Evolutionary conservation across 2,888 invertebrate genomes (phyloP).

Genomic region (Dione juno): DNA sequence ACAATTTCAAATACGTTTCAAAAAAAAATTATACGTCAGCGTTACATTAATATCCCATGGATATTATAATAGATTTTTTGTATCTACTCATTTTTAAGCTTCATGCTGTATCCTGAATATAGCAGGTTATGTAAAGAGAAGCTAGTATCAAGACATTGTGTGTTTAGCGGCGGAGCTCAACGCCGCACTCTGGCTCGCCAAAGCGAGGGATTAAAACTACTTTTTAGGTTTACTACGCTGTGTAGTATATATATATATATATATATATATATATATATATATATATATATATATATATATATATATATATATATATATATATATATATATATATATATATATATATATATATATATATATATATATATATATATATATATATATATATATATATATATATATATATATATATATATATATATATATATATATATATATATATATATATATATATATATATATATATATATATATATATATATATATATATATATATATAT

Average conservation of each 20-base stretch:
- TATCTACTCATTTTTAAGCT: no score
- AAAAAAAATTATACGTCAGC: no score
- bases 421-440: not conserved
- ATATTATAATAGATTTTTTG: no score
- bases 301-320: not conserved
- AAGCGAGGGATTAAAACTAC: not conserved
- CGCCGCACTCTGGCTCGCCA: not conserved
- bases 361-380: not conserved
- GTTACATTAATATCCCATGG: no score
- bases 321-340: not conserved
- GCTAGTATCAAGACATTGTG: no score
- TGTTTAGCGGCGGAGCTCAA: not conserved
- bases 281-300: not conserved
- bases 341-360: not conserved
- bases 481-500: not conserved
- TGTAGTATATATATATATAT: no score
- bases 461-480: not conserved
- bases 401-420: not conserved
- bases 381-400: not conserved
- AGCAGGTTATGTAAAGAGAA: not conserved
- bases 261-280: not conserved
- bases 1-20: no score
- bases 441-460: not conserved
- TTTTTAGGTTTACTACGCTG: no score
- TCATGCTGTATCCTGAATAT: no score